Evolutionary conservation across 2,888 invertebrate genomes (phyloP).

Genomic region (Alloscopus bannaensis): DNA sequence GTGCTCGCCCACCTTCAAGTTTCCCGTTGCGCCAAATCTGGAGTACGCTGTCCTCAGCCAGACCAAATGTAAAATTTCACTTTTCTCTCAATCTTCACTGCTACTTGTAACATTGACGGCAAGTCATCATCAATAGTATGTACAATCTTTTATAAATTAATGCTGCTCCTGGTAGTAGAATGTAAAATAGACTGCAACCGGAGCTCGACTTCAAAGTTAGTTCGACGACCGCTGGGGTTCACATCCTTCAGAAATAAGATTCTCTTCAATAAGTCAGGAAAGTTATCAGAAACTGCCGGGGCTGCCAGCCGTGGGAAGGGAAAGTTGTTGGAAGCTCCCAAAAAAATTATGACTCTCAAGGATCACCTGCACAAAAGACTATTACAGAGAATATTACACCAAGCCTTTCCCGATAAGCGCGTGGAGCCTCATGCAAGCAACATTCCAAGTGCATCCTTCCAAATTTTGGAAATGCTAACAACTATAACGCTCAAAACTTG

Average conservation of each 20-base stretch:
- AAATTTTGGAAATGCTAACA: conserved; percentile 35
- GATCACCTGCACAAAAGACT: not conserved
- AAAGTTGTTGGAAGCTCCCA: not conserved
- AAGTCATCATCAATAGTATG: not conserved
- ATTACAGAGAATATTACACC: not conserved
- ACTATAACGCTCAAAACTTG: conserved; percentile 44
- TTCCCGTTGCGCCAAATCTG: conserved; percentile 11
- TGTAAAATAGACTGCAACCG: conserved; percentile 32
- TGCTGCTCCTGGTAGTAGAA: conserved; percentile 29
- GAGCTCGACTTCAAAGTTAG: conserved; percentile 24
- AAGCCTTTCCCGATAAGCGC: not conserved
- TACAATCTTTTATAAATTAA: not conserved
- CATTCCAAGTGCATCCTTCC: conserved; percentile 37
- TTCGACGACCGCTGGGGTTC: not conserved
- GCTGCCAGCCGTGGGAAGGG: not conserved
- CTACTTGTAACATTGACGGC: not conserved
- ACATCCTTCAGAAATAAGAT: not conserved
- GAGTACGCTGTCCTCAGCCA: not conserved
- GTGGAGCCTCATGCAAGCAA: conserved; percentile 1
- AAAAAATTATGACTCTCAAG: not conserved
- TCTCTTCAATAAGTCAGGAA: not conserved
- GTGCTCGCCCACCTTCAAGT: conserved; percentile 5
- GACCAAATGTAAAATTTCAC: conserved; percentile 28
- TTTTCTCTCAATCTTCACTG: not conserved
- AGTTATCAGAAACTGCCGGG: not conserved